phyloP scores from a whole-genome alignment of 2,797 vertebrate genomes.

The Serranus cabrilla region DNA sequence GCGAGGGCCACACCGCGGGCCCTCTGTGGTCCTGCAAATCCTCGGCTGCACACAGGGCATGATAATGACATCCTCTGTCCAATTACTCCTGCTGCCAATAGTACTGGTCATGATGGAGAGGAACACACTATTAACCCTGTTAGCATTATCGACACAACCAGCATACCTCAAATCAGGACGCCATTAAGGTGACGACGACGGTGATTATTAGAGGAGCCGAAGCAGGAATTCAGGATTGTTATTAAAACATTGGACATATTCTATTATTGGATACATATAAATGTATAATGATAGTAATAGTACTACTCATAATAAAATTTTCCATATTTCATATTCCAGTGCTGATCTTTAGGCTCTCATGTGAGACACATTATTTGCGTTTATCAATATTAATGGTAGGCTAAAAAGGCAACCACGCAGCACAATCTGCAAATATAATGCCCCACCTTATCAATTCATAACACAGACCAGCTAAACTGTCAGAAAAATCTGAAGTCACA shows the following conservation, averaged over 20 bases:
- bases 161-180: constrained; percentile 65
- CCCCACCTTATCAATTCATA: constrained; percentile 82
- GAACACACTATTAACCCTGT: constrained; percentile 81
- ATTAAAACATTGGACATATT: neutral
- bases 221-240: constrained; percentile 17
- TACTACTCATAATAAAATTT: constrained; percentile 4
- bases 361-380: constrained; percentile 72
- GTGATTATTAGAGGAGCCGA: constrained; percentile 47
- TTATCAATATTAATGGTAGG: constrained; percentile 82
- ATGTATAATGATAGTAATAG: constrained; percentile 6
- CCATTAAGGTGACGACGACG: constrained; percentile 62
- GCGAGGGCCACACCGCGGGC: constrained; percentile 67
- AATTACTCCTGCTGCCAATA: constrained; percentile 82
- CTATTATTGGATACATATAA: constrained; percentile 1
- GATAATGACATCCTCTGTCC: constrained; percentile 83
- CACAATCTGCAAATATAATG: constrained; percentile 83
- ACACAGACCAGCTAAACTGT: constrained; percentile 83
- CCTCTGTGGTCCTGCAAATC: constrained; percentile 73
- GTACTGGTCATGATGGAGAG: constrained; percentile 78
- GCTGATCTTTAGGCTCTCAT: constrained; percentile 53
- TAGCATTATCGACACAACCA: constrained; percentile 76
- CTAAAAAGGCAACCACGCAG: constrained; percentile 70
- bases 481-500: constrained; percentile 86
- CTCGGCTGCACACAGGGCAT: constrained; percentile 68
- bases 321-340: constrained; percentile 31